phyloP scores from a whole-genome alignment of 2,888 invertebrate species.

The Eulithis testata region DNA sequence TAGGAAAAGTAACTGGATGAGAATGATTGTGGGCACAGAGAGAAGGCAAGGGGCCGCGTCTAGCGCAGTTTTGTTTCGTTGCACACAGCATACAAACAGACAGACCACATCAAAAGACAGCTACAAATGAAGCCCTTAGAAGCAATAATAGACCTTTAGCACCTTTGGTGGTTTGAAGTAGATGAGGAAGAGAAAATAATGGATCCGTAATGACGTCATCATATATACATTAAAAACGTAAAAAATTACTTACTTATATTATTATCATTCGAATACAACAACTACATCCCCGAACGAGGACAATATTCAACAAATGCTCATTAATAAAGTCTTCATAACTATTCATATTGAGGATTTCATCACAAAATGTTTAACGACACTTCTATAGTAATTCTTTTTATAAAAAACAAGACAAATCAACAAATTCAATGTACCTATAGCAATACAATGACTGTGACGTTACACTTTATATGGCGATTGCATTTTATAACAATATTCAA shows the following conservation, averaged over 20 bases:
- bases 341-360: slow-evolving; percentile 73
- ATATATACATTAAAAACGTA: slow-evolving; percentile 84
- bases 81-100: slow-evolving; percentile 34
- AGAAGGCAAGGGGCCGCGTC: slow-evolving; percentile 18
- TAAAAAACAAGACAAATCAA: slow-evolving; percentile 71
- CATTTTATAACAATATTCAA: slow-evolving; percentile 61
- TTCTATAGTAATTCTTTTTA: slow-evolving; percentile 67
- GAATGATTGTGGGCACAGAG: slow-evolving; percentile 4
- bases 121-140: slow-evolving; percentile 69
- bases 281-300: slow-evolving; percentile 80
- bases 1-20: neutral
- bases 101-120: slow-evolving; percentile 44
- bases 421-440: slow-evolving; percentile 64
- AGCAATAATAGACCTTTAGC: slow-evolving; percentile 83
- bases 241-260: slow-evolving; percentile 85
- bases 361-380: slow-evolving; percentile 85
- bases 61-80: slow-evolving; percentile 12
- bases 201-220: slow-evolving; percentile 70
- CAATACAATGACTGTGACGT: slow-evolving; percentile 57
- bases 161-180: slow-evolving; percentile 79
- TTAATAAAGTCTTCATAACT: slow-evolving; percentile 83
- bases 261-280: slow-evolving; percentile 84
- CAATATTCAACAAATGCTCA: slow-evolving; percentile 82
- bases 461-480: slow-evolving; percentile 41
- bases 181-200: slow-evolving; percentile 77